phyloP scores from a whole-genome alignment of 2,797 vertebrate species.

The Acrocephalus scirpaceus region DNA sequence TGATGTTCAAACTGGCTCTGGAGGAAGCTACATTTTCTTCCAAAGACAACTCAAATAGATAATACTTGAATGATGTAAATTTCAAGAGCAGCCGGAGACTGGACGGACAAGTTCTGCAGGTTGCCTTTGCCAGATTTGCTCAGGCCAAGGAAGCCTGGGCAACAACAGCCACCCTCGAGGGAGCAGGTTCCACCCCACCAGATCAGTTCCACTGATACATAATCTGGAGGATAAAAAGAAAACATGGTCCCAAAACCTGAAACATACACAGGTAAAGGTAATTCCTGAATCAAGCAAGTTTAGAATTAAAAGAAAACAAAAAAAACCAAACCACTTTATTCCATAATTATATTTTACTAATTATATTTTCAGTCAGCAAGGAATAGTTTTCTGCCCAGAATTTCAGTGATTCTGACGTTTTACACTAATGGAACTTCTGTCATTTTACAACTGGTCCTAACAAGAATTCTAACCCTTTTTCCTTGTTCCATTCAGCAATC shows the following conservation, averaged over 20 bases:
- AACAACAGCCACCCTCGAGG: neutral
- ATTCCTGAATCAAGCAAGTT: neutral
- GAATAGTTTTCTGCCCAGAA: neutral
- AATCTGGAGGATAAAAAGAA: neutral
- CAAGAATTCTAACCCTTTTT: neutral
- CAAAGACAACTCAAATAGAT: conserved; percentile 25
- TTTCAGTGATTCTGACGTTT: neutral
- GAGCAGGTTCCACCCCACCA: conserved; percentile 26
- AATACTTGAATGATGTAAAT: conserved; percentile 7
- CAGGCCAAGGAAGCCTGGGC: neutral
- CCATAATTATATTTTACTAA: neutral
- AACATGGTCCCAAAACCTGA: neutral
- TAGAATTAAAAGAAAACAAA: neutral
- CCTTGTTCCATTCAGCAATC: neutral
- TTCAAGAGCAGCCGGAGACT: neutral
- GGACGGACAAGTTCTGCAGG: conserved; percentile 47
- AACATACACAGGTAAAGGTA: neutral
- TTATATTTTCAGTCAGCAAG: neutral
- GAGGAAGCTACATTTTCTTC: conserved; percentile 24
- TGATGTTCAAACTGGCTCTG: conserved; percentile 1
- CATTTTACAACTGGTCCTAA: neutral
- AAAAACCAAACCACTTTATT: neutral
- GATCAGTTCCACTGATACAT: neutral
- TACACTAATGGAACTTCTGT: neutral
- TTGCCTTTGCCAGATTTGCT: neutral